These are phyloP conservation scores for Pelvicachromis taeniatus DNA, from an alignment of 2,113 vertebrate species.

Conservation along the genomic window DNA sequence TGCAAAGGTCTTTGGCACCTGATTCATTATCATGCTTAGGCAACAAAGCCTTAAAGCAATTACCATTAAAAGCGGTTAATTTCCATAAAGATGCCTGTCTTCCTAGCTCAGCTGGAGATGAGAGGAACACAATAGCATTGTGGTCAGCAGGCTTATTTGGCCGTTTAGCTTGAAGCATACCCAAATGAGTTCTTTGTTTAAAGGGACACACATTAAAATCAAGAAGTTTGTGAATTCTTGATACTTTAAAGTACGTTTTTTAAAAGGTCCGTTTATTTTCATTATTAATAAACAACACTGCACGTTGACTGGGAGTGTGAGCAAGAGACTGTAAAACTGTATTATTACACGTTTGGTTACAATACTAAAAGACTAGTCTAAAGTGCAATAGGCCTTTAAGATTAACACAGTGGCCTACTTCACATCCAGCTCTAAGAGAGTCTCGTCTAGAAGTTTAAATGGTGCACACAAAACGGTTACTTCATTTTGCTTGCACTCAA, in stretches of 20 bases:
- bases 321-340: neutral
- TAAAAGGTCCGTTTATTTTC: neutral
- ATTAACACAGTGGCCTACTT: constrained; percentile 42
- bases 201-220: constrained; percentile 1
- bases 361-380: neutral
- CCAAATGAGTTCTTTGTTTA: neutral
- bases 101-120: neutral
- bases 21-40: neutral
- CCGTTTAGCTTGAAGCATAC: neutral
- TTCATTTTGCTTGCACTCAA: neutral
- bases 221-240: neutral
- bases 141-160: neutral
- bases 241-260: neutral
- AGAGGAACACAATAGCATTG: neutral
- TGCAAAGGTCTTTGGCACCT: neutral
- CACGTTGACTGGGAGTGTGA: neutral
- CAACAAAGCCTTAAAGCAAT: neutral
- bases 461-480: neutral
- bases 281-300: neutral
- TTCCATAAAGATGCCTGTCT: neutral
- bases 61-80: neutral
- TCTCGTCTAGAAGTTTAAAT: constrained; percentile 13
- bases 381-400: constrained; percentile 34
- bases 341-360: neutral
- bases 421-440: neutral